Conservation (phyloP, 2,888 invertebrate species). For the Drosophila mimica region DNA sequence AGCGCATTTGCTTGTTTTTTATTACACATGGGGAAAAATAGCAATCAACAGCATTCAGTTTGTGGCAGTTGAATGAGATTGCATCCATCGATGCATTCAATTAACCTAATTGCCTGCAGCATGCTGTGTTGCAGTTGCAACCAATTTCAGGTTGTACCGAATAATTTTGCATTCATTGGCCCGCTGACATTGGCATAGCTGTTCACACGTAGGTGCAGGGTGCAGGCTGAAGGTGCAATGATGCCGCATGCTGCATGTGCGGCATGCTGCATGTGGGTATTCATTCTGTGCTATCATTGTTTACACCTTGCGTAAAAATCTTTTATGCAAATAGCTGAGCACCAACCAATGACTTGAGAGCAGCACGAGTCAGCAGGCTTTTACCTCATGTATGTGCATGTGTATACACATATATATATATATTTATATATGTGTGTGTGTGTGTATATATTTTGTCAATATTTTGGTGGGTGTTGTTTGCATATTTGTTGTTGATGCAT, state of each 20-base stretch:
- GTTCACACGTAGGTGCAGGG: constrained; percentile 7
- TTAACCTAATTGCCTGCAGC: constrained; percentile 30
- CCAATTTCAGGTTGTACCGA: constrained; percentile 12
- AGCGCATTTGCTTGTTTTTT: neutral
- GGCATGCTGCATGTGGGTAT: constrained; percentile 12
- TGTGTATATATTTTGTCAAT: constrained; percentile 60
- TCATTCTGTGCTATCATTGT: constrained; percentile 38
- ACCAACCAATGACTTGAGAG: constrained; percentile 12
- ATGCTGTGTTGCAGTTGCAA: constrained; percentile 6
- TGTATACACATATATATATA: neutral
- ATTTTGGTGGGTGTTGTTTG: constrained; percentile 63
- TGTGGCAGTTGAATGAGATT: neutral
- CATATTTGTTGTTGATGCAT: constrained; percentile 56
- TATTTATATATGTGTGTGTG: constrained; percentile 3
- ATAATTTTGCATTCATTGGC: constrained; percentile 43
- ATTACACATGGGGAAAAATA: neutral
- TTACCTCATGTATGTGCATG: neutral
- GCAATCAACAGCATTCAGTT: neutral
- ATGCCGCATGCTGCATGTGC: neutral
- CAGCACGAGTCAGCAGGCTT: neutral
- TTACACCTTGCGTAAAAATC: constrained; percentile 64
- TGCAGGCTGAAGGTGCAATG: constrained; percentile 1
- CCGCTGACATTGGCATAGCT: constrained; percentile 64
- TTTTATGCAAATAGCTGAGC: constrained; percentile 59
- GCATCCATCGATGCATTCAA: neutral